Evolutionary conservation across 2,888 invertebrate species (phyloP), one percentile per base, ranked within the genome.

Genomic region (Mesorhabditis belari): DNA sequence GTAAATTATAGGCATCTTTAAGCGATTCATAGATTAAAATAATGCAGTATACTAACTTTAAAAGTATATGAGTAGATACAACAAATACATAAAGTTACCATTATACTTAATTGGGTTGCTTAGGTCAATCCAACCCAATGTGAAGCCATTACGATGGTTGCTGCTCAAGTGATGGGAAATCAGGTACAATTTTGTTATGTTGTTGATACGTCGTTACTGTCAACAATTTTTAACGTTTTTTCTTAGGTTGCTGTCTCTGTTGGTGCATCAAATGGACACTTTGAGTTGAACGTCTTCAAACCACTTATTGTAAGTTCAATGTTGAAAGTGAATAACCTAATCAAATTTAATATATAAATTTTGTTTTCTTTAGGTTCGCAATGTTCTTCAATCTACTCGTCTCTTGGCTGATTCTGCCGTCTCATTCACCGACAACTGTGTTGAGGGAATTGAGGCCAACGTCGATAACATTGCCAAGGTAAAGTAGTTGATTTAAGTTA

Each of bases 41-140:
- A 51, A 51, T n/a, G 9, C 17, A 55, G 17, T 52, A 19, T 56
- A 62, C 28, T 49, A 26, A 26, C 21, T 17, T 26, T 3, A 28
- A 5, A 57, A 57, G 1, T 23, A 52, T 49, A 24, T 67, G 25
- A 44, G 55, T 28, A 35, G 19, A 17, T 50, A n/a, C n/a, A 19
- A 62, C n/a, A 55, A 19, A 27, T 35, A 28, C 44, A 21, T 27
- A 57, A 49, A 44, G n/a, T 63, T 9, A 92, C 57, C 98, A 96
- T 85, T 92, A 98, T 58, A n/a, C n/a, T n/a, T n/a, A n/a, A n/a
- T n/a, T n/a, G n/a, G n/a, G n/a, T n/a, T n/a, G n/a, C n/a, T n/a
- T n/a, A n/a, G n/a, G n/a, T n/a, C n/a, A 98, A 98, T 84, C 98
- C 98, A 5, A 98, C 98, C 0, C 98, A 98, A 82, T 95, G 95